Evolutionary conservation across 2,113 vertebrate species (phyloP), one percentile per base, ranked within the genome.

Genomic region (Trichomycterus rosablanca): DNA sequence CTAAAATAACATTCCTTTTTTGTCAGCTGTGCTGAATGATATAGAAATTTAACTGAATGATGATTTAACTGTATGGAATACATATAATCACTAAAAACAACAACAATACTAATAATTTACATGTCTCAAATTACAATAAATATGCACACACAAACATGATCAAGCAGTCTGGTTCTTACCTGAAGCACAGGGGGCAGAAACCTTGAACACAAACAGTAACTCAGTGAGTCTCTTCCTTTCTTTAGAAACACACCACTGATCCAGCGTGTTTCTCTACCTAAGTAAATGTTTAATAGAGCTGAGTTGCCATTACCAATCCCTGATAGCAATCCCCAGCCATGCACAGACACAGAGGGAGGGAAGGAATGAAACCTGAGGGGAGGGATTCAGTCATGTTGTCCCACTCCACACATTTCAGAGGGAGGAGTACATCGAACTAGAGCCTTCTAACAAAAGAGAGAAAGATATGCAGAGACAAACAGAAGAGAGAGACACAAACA

Each of bases 401-500:
- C 52, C 34, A 43, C 67, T 62, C 46, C 18, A 22, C 43, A 48
- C 22, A 44, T 30, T 30, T 58, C 22, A 63, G 59, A 59, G 55
- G 49, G 71, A 49, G 61, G 60, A 28, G 59, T 11, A 6, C 42
- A 42, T 22, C 24, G 5, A 44, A 40, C 43, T 66, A 30, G 39
- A 44, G 11, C 40, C 44, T 43, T 15, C 54, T 63, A 59, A 71
- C 30, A 53, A 48, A 59, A n/a, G n/a, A 22, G n/a, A 9, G 44
- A 39, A 73, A 65, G n/a, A n/a, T n/a, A 55, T 59, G 65, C 49
- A 43, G 59, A 64, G 44, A 53, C 35, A 59, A 77, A 28, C 54
- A 35, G 68, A 78, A 73, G 30, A 80, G 74, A 80, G 74, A 74
- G 76, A 76, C 30, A 59, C 43, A 39, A 77, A 78, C 69, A 76